Percentiles rank a stretch among this genome's conserved stretches.
These are phyloP conservation scores for Drosophila auraria DNA, from an alignment of 1,140 invertebrate species.

Conservation along the genomic window DNA sequence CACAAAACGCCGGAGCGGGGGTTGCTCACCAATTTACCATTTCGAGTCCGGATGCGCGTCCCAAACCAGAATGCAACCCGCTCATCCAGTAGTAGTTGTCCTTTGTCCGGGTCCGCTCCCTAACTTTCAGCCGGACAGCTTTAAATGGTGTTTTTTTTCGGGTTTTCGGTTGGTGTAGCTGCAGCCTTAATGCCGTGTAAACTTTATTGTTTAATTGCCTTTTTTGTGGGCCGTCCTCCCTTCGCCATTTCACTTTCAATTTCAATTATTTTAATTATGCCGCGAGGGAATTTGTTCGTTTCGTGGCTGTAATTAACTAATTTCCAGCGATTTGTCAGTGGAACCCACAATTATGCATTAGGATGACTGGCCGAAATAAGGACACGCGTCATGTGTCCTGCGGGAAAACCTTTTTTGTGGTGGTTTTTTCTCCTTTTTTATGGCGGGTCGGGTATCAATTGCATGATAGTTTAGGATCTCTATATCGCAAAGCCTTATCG, in stretches of 20 bases:
- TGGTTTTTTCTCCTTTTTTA: constrained; percentile 27
- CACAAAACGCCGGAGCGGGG: constrained; percentile 45
- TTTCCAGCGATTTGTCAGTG: constrained; percentile 74
- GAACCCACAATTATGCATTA: constrained; percentile 70
- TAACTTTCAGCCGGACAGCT: constrained; percentile 29
- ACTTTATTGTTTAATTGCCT: constrained; percentile 81
- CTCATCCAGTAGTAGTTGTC: constrained; percentile 41
- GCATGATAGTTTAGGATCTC: constrained; percentile 35
- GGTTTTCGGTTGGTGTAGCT: constrained; percentile 31
- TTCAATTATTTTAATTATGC: constrained; percentile 82
- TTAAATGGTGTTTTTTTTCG: constrained; percentile 48
- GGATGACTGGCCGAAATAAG: constrained; percentile 46
- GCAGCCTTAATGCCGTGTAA: constrained; percentile 73
- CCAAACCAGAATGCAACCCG: constrained; percentile 46
- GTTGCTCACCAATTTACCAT: constrained; percentile 16
- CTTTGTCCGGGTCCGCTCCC: constrained; percentile 6
- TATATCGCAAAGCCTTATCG: constrained; percentile 50
- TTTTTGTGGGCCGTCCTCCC: constrained; percentile 52
- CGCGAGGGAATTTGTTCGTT: constrained; percentile 42
- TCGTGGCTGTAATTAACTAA: constrained; percentile 74
- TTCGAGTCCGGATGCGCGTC: neutral
- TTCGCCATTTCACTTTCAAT: constrained; percentile 55
- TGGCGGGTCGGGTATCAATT: constrained; percentile 23
- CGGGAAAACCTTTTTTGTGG: constrained; percentile 36
- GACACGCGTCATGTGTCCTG: constrained; percentile 73